Evolutionary conservation across 2,888 invertebrate genomes (phyloP).

Genomic region (Hemistola chrysoprasaria): DNA sequence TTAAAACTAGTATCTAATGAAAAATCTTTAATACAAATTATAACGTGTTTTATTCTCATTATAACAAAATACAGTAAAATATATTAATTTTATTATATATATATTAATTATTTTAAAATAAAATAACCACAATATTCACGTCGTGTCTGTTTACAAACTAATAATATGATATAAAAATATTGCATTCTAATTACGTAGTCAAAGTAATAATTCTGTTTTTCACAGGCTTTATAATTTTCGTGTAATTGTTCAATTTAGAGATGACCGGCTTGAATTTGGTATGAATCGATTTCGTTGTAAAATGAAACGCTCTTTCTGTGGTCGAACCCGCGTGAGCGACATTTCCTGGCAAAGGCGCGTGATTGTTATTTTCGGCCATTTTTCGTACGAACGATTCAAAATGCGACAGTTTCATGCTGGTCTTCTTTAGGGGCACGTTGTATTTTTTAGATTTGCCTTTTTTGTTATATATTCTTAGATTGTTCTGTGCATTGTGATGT

Average conservation of each 20-base stretch:
- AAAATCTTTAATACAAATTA: too few relatives aligned
- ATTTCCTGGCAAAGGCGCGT: slow-evolving; percentile 18
- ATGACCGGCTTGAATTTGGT: slow-evolving; percentile 63
- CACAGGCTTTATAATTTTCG: slow-evolving; percentile 58
- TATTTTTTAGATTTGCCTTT: slow-evolving; percentile 58
- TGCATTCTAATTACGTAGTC: slow-evolving; percentile 12
- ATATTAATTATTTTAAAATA: too few relatives aligned
- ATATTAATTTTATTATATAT: too few relatives aligned
- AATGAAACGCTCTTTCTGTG: slow-evolving; percentile 39
- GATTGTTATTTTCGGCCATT: slow-evolving; percentile 47
- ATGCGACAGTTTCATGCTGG: slow-evolving; percentile 66
- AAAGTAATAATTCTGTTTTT: slow-evolving; percentile 54
- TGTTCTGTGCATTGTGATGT: slow-evolving; percentile 23
- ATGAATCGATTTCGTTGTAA: slow-evolving; percentile 43
- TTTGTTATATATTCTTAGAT: slow-evolving; percentile 34
- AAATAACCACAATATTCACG: too few relatives aligned
- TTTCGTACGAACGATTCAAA: slow-evolving; percentile 61
- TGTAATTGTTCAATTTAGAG: slow-evolving; percentile 49
- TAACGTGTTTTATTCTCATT: too few relatives aligned
- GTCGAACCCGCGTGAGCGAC: slow-evolving; percentile 30
- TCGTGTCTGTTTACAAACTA: too few relatives aligned
- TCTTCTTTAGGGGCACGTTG: slow-evolving; percentile 65
- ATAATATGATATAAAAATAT: too few relatives aligned
- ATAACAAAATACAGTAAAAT: too few relatives aligned
- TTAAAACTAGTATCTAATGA: too few relatives aligned